Conservation (phyloP, 2,888 invertebrate species). For the Hybos culiciformis region DNA sequence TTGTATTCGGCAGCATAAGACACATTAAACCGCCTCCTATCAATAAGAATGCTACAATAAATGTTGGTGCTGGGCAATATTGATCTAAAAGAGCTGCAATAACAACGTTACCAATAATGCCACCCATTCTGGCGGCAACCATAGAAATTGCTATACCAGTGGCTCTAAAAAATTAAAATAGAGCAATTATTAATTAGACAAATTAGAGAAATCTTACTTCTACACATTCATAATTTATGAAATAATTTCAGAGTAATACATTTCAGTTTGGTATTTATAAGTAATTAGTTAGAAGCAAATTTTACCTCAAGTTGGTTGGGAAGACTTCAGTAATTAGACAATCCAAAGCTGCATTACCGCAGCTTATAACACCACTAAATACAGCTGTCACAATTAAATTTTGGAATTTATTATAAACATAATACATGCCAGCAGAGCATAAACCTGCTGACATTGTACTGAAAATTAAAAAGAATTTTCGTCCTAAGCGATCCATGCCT, state of each 20-base stretch:
- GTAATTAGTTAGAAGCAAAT: too few relatives aligned
- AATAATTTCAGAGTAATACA: too few relatives aligned
- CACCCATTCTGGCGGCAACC: conserved; percentile 79
- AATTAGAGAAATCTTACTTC: too few relatives aligned
- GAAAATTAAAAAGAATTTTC: conserved; percentile 61
- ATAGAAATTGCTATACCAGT: conserved; percentile 84
- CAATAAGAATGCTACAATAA: conserved; percentile 74
- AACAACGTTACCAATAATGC: conserved; percentile 60
- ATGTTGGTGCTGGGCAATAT: conserved; percentile 84
- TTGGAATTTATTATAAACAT: conserved; percentile 68
- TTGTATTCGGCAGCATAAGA: conserved; percentile 80
- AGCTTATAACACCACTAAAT: conserved; percentile 77
- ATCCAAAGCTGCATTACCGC: conserved; percentile 80
- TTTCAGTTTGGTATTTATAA: too few relatives aligned
- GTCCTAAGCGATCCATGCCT: conserved; percentile 73
- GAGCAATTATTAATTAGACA: neutral
- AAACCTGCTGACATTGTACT: conserved; percentile 72
- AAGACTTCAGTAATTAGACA: conserved; percentile 88
- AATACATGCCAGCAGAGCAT: conserved; percentile 74
- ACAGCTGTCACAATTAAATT: conserved; percentile 72
- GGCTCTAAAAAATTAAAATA: conserved; percentile 44
- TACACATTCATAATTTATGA: too few relatives aligned
- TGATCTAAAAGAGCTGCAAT: conserved; percentile 77
- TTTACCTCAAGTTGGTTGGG: conserved; percentile 73
- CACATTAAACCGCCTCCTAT: conserved; percentile 79